These are phyloP conservation scores for Condylura cristata DNA, from an alignment of 2,113 vertebrate species.

Conservation along the genomic window DNA sequence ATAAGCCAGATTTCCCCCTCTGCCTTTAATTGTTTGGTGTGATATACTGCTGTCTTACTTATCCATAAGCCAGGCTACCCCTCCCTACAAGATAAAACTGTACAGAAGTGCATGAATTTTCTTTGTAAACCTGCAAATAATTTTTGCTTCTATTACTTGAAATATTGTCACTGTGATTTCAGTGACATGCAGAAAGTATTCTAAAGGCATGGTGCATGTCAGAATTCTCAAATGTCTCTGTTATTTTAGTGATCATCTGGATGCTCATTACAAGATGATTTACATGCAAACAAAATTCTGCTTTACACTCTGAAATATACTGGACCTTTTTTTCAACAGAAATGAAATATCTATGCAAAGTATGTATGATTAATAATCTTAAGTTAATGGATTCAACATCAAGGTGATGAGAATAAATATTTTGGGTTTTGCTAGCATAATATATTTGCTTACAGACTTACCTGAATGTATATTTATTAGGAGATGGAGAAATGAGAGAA, in stretches of 20 bases:
- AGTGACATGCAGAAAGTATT: slow-evolving; percentile 12
- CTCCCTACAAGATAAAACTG: neutral
- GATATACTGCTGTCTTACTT: neutral
- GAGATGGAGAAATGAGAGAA: neutral
- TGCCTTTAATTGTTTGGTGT: neutral
- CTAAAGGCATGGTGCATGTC: neutral
- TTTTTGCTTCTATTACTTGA: slow-evolving; percentile 64
- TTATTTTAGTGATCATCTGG: neutral
- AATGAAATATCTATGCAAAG: slow-evolving; percentile 12
- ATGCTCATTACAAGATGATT: neutral
- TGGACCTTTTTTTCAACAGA: slow-evolving; percentile 23
- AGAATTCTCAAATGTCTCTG: neutral
- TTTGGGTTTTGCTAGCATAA: slow-evolving; percentile 25
- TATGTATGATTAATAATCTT: slow-evolving; percentile 1
- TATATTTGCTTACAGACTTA: slow-evolving; percentile 28
- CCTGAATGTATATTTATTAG: slow-evolving; percentile 11
- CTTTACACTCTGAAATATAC: slow-evolving; percentile 36
- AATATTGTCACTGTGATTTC: slow-evolving; percentile 44
- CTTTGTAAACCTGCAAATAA: slow-evolving; percentile 55
- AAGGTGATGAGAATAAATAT: slow-evolving; percentile 19
- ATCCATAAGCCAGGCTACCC: neutral
- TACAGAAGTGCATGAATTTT: slow-evolving; percentile 25
- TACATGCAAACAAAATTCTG: neutral
- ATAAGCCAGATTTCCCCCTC: neutral
- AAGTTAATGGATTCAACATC: slow-evolving; percentile 39